Percentiles rank a stretch among this genome's conserved stretches.
Evolutionary conservation across 2,797 vertebrate species (phyloP).

Genomic region (Amniataba percoides): DNA sequence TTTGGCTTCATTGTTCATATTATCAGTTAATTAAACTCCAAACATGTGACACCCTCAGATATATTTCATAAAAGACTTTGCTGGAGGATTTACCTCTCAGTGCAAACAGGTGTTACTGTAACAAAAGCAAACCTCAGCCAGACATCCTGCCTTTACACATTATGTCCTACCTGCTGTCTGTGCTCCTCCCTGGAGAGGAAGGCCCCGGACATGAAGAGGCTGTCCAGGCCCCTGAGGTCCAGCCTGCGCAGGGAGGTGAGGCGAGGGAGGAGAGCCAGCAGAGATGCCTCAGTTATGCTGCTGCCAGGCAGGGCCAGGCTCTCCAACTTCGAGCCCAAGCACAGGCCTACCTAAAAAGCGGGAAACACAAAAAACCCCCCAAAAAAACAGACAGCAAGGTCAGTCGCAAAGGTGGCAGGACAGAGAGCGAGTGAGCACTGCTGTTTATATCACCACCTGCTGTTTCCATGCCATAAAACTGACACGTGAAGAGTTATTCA

Average conservation of each 20-base stretch:
- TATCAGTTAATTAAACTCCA: background rate
- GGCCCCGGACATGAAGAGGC: conserved; percentile 85
- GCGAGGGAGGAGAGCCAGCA: conserved; percentile 79
- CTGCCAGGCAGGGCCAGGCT: conserved; percentile 83
- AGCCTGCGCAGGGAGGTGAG: conserved; percentile 85
- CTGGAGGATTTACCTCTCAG: background rate
- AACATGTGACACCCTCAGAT: background rate
- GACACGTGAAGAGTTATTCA: background rate
- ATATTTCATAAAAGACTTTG: background rate
- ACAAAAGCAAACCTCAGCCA: background rate
- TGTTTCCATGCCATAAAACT: background rate
- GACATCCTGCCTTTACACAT: background rate
- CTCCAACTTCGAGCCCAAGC: conserved; percentile 81
- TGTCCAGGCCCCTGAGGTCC: conserved; percentile 86
- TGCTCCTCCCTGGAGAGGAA: conserved; percentile 86
- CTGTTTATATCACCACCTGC: background rate
- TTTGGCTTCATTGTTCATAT: background rate
- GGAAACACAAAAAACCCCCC: background rate
- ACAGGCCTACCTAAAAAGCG: conserved; percentile 62
- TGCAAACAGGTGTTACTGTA: background rate
- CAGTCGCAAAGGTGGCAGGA: background rate
- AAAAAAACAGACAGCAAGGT: background rate
- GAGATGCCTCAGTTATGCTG: conserved; percentile 84
- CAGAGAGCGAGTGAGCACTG: background rate
- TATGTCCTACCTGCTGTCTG: conserved; percentile 67